A percentile compares a stretch with the other conserved stretches of the same genome.
Conservation (phyloP, 2,888 invertebrate genomes). For the Drosophila villosipedis region DNA sequence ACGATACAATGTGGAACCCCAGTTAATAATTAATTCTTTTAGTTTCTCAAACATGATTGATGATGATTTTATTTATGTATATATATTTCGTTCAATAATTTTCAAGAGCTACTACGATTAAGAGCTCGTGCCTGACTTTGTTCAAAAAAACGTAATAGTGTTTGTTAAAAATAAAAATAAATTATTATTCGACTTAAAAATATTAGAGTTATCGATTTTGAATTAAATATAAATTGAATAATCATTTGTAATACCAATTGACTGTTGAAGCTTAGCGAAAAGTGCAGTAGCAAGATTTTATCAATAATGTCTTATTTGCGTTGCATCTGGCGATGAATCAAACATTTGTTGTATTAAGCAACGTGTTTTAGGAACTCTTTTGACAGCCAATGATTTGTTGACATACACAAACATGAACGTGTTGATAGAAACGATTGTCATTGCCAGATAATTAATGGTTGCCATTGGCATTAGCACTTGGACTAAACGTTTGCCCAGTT, state of each 20-base stretch:
- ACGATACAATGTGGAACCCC: slow-evolving; percentile 9
- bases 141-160: background rate
- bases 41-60: slow-evolving; percentile 10
- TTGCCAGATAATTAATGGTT: slow-evolving; percentile 49
- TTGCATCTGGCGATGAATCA: background rate
- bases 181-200: background rate
- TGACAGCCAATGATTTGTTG: slow-evolving; percentile 6
- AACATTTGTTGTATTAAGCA: background rate
- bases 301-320: background rate
- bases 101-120: background rate
- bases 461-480: slow-evolving; percentile 41
- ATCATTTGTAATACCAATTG: background rate
- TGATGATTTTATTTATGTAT: background rate
- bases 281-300: background rate
- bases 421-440: slow-evolving; percentile 26
- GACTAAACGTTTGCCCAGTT: slow-evolving; percentile 22
- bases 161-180: background rate
- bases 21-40: slow-evolving; percentile 1
- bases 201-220: background rate
- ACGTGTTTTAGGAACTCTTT: slow-evolving; percentile 10
- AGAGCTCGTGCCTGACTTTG: background rate
- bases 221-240: background rate
- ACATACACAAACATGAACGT: slow-evolving; percentile 2
- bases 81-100: background rate
- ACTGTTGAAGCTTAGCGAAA: background rate